Evolutionary conservation across 2,888 invertebrate genomes (phyloP).

Genomic region (Pollenia labialis): DNA sequence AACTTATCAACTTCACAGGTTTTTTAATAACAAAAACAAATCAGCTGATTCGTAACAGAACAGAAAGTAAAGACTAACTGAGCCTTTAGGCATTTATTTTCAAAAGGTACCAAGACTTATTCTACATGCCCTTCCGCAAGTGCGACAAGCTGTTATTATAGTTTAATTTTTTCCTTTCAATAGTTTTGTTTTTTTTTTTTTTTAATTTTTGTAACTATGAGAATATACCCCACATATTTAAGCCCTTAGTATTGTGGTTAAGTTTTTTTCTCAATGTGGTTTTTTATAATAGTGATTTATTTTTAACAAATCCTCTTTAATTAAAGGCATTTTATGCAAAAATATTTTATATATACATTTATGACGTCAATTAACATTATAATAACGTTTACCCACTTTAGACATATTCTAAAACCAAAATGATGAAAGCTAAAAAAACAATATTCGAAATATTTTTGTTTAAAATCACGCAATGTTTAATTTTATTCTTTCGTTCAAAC

Average conservation of each 20-base stretch:
- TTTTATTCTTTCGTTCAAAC: conserved; percentile 1
- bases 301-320: background rate
- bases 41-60: no score
- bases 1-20: no score
- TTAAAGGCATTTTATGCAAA: background rate
- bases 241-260: background rate
- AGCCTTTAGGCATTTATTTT: no score
- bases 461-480: conserved; percentile 30
- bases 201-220: no score
- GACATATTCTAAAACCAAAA: background rate
- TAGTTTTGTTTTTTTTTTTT: no score
- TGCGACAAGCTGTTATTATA: no score
- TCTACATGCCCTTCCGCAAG: no score
- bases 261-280: background rate
- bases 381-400: conserved; percentile 1
- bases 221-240: no score
- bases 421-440: background rate
- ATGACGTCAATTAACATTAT: conserved; percentile 27
- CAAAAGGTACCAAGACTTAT: no score
- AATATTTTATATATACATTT: background rate
- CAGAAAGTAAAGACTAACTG: no score
- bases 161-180: no score
- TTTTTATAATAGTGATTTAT: background rate
- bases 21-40: no score
- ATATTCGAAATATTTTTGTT: conserved; percentile 31